Base-by-base conservation (phyloP, 2,888 invertebrate genomes). In the Antheraea yamamai region DNA sequence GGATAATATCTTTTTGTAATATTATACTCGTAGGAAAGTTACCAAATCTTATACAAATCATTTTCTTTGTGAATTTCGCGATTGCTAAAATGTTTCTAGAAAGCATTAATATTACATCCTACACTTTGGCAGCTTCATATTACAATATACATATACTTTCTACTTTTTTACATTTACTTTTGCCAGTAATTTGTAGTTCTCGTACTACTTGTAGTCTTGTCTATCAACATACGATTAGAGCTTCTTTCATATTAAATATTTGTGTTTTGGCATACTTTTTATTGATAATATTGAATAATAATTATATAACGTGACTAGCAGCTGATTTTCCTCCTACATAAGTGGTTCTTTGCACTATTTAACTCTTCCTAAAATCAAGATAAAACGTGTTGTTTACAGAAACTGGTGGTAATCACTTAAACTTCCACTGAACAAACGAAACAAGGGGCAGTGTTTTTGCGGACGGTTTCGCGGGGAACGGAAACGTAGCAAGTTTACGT, bases 361-460 rank as follows among this genome's bases (percentile, higher is more conserved):
- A 7, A 55, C 20, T 20, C 1, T 55, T 18, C 3, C 55, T 55
- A 55, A 55, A 55, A 3, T 20, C 20, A 20, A 55, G 20, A 20
- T 18, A 55, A 66, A 66, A 66, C 26, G 16, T 14, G 8, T 35
- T 23, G 16, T 64, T 23, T 30, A 16, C 39, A 12, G 18, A 55
- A 18, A 10, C 26, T 16, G 16, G 23, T 52, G 72, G 51, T 26
- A 72, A 72, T 64, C 52, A 72, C 52, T 52, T 52, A 16, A 72
- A 72, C 23, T 72, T 23, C 23, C n/a, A 7, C 52, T 26, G 30
- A 58, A 73, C 58, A 58, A 35, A 35, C n/a, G 10, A 79, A 78
- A 79, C 77, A 77, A 78, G 47, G 72, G 75, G 77, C 20, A 73
- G 26, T 74, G 77, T 77, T 79, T 78, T 80, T 79, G 76, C 76